Evolutionary conservation across 2,888 invertebrate species (phyloP).

Genomic region (Chironomus riparius): DNA sequence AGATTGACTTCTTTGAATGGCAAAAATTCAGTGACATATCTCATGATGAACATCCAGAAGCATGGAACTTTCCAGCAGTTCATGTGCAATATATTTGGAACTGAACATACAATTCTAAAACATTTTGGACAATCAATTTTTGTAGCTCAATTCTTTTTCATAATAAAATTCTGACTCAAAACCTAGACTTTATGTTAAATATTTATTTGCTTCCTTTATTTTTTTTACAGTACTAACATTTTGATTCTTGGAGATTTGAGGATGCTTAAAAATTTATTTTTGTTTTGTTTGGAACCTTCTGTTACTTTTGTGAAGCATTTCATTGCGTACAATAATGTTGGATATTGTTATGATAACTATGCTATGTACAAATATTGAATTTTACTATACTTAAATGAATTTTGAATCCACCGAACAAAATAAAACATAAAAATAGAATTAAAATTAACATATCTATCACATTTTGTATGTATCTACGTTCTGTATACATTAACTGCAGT

Average conservation of each 20-base stretch:
- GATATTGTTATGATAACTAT: no score
- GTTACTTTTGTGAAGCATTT: no score
- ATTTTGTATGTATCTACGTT: neutral
- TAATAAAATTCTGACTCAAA: no score
- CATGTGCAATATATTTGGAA: constrained; percentile 11
- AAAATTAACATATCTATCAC: neutral
- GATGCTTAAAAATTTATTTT: neutral
- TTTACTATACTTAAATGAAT: no score
- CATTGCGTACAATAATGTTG: no score
- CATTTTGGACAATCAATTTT: neutral
- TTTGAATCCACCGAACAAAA: neutral
- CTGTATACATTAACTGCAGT: neutral
- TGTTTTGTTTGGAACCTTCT: no score
- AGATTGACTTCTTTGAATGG: neutral
- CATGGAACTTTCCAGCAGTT: constrained; percentile 36
- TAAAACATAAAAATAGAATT: neutral
- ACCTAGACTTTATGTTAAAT: neutral
- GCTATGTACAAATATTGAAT: no score
- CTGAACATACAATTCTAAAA: neutral
- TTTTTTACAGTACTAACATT: neutral
- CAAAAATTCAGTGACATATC: constrained; percentile 33
- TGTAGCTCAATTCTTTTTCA: neutral
- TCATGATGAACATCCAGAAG: constrained; percentile 41
- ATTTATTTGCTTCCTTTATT: neutral
- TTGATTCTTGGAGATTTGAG: neutral